Percentiles rank a stretch among this genome's conserved stretches.
phyloP scores from a whole-genome alignment of 2,888 invertebrate genomes.

The Dryobota labecula region DNA sequence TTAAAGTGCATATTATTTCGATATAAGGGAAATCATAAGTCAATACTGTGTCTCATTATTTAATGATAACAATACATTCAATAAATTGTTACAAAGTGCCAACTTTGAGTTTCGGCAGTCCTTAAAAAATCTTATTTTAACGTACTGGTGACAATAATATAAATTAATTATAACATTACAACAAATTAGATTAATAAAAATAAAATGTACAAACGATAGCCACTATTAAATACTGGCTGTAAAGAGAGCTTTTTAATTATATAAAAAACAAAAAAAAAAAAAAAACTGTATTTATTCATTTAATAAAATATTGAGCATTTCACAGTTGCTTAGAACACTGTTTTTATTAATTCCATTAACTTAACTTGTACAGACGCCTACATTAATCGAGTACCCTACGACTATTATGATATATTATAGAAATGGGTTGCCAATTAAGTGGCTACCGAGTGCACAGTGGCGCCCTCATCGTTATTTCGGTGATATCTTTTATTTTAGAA shows the following conservation, averaged over 20 bases:
- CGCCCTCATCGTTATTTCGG: no score
- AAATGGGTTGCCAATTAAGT: background rate
- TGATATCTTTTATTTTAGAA: no score
- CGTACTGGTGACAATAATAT: slow-evolving; percentile 41
- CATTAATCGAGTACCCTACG: background rate
- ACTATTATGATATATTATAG: background rate
- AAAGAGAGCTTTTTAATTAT: slow-evolving; percentile 66
- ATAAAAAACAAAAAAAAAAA: slow-evolving; percentile 31
- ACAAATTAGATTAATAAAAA: slow-evolving; percentile 44
- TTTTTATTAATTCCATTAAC: slow-evolving; percentile 14
- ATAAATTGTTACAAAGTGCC: slow-evolving; percentile 44
- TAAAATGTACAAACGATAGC: slow-evolving; percentile 59
- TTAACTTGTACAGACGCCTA: background rate
- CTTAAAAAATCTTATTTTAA: slow-evolving; percentile 36
- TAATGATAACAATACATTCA: slow-evolving; percentile 53
- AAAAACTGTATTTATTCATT: slow-evolving; percentile 7
- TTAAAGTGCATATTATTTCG: background rate
- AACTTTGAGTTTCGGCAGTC: slow-evolving; percentile 24
- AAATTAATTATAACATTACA: slow-evolving; percentile 37
- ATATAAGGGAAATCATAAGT: slow-evolving; percentile 7
- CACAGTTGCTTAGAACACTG: slow-evolving; percentile 15
- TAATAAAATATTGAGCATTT: slow-evolving; percentile 55
- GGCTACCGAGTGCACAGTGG: no score
- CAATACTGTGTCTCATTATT: slow-evolving; percentile 43
- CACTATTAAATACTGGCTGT: slow-evolving; percentile 73